Evolutionary conservation across 2,888 invertebrate species (phyloP).

Genomic region (Anaspis maculata): DNA sequence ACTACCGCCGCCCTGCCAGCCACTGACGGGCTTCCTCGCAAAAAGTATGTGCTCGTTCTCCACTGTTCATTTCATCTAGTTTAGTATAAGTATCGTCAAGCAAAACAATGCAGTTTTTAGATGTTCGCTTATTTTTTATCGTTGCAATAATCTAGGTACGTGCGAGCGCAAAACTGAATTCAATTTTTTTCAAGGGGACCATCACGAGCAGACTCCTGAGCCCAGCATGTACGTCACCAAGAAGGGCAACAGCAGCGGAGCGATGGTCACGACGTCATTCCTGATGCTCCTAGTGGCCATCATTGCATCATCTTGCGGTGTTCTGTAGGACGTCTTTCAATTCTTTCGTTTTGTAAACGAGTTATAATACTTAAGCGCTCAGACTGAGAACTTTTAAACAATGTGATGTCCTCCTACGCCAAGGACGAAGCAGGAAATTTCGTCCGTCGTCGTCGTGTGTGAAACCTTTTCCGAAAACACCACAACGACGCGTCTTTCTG

Average conservation of each 20-base stretch:
- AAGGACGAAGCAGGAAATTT: too few relatives aligned
- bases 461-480: too few relatives aligned
- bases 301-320: conserved; percentile 5
- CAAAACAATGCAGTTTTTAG: too few relatives aligned
- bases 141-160: too few relatives aligned
- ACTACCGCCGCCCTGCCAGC: conserved; percentile 35
- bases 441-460: too few relatives aligned
- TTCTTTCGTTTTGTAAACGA: conserved; percentile 13
- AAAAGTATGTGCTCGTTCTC: conserved; percentile 37
- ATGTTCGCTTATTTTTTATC: too few relatives aligned
- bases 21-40: conserved; percentile 32
- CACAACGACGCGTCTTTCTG: too few relatives aligned
- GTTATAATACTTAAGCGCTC: too few relatives aligned
- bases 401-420: too few relatives aligned
- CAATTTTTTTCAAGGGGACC: conserved; percentile 7
- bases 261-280: conserved; percentile 1
- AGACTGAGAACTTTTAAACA: conserved; percentile 2
- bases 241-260: conserved; percentile 2
- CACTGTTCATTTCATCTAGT: conserved; percentile 15
- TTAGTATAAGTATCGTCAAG: neutral
- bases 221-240: conserved; percentile 3
- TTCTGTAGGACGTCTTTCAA: too few relatives aligned
- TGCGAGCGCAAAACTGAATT: too few relatives aligned
- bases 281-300: conserved; percentile 3
- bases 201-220: conserved; percentile 10